A percentile compares a stretch with the other conserved stretches of the same genome.
phyloP scores from a whole-genome alignment of 2,113 vertebrate species.

The Anhinga rufa region DNA sequence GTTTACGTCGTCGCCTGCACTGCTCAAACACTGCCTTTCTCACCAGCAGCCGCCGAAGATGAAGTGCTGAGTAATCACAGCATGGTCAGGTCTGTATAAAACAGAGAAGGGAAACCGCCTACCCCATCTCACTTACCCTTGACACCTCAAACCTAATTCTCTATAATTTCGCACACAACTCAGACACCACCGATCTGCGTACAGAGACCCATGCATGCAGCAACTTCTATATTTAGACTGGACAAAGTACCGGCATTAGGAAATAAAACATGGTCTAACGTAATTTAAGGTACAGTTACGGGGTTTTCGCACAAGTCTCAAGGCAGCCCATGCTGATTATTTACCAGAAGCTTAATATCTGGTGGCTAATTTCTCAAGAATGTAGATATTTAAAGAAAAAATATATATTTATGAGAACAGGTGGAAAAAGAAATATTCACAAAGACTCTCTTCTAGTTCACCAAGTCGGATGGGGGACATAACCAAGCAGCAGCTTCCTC shows the following conservation, averaged over 20 bases:
- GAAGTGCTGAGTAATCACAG: background rate
- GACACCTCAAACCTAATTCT: background rate
- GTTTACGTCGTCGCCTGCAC: background rate
- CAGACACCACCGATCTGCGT: background rate
- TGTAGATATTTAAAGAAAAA: background rate
- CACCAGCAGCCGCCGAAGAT: background rate
- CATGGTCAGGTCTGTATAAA: background rate
- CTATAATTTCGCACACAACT: background rate
- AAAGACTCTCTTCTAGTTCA: background rate
- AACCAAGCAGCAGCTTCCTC: background rate
- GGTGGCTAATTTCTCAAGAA: background rate
- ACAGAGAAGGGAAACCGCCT: background rate
- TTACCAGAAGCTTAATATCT: background rate
- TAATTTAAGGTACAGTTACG: rapidly evolving
- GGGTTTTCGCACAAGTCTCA: background rate
- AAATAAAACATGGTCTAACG: background rate
- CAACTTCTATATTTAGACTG: background rate
- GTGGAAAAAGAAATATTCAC: background rate
- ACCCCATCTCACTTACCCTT: background rate
- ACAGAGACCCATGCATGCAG: background rate
- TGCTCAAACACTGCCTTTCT: background rate
- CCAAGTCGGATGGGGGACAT: no score
- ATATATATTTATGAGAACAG: background rate
- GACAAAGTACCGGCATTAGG: background rate
- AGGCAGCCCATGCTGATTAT: background rate